Base-by-base conservation (phyloP, 2,113 vertebrate genomes). In the Lucifuga dentata region DNA sequence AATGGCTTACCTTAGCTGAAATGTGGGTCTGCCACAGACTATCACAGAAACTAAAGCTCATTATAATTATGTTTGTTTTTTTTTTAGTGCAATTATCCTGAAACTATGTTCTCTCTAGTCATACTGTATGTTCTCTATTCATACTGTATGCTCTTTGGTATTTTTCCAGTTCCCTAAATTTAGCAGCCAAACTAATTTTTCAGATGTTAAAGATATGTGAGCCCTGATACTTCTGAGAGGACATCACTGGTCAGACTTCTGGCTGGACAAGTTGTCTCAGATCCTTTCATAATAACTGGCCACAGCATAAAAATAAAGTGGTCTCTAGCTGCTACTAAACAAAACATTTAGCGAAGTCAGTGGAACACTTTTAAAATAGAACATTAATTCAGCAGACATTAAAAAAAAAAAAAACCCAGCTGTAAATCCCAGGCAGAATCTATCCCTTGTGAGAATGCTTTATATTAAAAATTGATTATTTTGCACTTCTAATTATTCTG, bases 11-110 rank as follows among this genome's bases (percentile, higher is more conserved):
- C 70, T 64, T 21, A 41, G 8, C 39, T n/a, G 21, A 5, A 68
- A 87, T 73, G 49, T 78, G 51, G 72, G 80, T 79, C 81, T n/a
- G n/a, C n/a, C n/a, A n/a, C n/a, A n/a, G 86, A 16, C 11, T 24
- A 36, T 62, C 46, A 43, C 19, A 5, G 20, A 43, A 16, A 16
- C 23, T 10, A 58, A 36, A 49, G n/a, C 48, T 75, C 36, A 56
- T 35, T 45, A 45, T 3, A 3, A 8, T 15, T 11, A 1, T n/a
- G 16, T 23, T 15, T 19, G n/a, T n/a, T n/a, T n/a, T n/a, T 15
- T 48, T 21, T 1, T 8, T 17, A 11, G 3, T 33, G 2, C 15
- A 24, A 33, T 12, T n/a, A 19, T 2, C 55, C 24, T 62, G 3
- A 49, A 48, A 26, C 32, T 5, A 7, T 29, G 26, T 5, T 5